These are phyloP conservation scores for Protonemura montana DNA, from an alignment of 2,888 invertebrate species.

Conservation along the genomic window DNA sequence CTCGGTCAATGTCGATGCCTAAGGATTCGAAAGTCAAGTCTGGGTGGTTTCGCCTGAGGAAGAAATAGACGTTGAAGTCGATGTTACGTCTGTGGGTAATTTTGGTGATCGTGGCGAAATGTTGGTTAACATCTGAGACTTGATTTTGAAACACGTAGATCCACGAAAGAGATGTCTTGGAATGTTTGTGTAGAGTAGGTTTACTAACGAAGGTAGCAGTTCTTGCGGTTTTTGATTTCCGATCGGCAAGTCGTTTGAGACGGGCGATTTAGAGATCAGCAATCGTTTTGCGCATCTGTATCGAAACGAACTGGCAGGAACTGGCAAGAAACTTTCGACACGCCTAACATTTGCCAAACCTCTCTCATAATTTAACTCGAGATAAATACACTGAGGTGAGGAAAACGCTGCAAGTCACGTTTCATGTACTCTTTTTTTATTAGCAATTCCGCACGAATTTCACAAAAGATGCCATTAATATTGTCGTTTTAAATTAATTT, in stretches of 20 bases:
- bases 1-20: conserved; percentile 76
- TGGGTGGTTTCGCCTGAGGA: conserved; percentile 74
- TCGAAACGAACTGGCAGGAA: not conserved
- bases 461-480: not conserved
- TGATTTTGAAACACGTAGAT: not conserved
- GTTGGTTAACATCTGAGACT: no score
- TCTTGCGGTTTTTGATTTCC: not conserved
- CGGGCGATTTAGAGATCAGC: no score
- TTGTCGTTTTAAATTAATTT: not conserved
- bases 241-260: no score
- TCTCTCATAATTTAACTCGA: conserved; percentile 45
- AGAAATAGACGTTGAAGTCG: conserved; percentile 57
- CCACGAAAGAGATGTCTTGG: not conserved
- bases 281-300: no score
- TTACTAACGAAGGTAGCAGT: not conserved
- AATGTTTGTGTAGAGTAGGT: not conserved
- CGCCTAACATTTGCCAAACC: conserved; percentile 24
- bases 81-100: not conserved
- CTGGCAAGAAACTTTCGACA: not conserved
- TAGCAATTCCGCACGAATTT: not conserved
- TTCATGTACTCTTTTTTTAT: not conserved
- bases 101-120: no score
- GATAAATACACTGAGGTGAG: conserved; percentile 45
- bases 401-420: conserved; percentile 8
- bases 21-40: conserved; percentile 75